Conservation (phyloP, 2,113 vertebrate species). For the Pseudonaja textilis region DNA sequence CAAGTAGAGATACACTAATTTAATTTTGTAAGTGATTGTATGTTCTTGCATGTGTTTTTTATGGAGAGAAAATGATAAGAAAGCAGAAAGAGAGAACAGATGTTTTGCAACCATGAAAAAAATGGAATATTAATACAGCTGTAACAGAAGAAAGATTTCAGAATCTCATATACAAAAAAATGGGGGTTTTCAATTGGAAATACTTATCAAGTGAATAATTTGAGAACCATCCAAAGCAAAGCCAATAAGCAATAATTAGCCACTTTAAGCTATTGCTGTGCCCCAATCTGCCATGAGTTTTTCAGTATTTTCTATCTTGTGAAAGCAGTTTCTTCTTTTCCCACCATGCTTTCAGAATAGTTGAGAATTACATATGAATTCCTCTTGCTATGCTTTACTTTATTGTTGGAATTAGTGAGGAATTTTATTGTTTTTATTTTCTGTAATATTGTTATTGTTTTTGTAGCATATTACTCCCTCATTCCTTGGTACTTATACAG, state of each 20-base stretch:
- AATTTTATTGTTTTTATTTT: background rate
- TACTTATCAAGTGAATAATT: background rate
- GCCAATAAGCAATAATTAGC: background rate
- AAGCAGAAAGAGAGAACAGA: background rate
- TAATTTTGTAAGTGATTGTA: constrained; percentile 9
- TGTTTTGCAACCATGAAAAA: background rate
- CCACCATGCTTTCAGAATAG: background rate
- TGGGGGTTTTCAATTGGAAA: background rate
- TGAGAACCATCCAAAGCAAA: background rate
- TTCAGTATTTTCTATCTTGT: background rate
- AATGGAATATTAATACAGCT: background rate
- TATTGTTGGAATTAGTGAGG: background rate
- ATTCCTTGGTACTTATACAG: background rate
- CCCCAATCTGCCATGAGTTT: background rate
- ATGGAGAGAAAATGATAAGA: background rate
- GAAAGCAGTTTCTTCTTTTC: background rate
- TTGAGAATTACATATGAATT: background rate
- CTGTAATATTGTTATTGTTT: background rate
- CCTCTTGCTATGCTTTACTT: background rate
- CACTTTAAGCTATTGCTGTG: background rate
- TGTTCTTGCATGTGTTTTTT: background rate
- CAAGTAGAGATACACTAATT: constrained; percentile 18
- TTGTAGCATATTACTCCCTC: background rate
- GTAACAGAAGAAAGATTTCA: background rate
- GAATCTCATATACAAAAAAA: background rate